Conservation (phyloP, 2,888 invertebrate species). For the Ametastegia equiseti region DNA sequence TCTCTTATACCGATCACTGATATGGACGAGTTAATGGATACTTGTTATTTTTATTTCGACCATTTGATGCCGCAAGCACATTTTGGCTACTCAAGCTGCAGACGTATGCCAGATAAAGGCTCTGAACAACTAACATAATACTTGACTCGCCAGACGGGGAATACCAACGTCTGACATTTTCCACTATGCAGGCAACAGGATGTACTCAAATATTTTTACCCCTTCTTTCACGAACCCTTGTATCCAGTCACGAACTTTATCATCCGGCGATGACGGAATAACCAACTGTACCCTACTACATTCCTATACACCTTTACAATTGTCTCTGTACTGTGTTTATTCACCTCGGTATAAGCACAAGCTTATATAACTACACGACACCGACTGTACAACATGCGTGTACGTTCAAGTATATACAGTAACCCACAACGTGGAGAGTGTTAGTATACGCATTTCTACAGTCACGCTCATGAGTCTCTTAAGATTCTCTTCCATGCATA, state of each 20-base stretch:
- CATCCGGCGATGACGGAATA: neutral
- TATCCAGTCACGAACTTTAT: neutral
- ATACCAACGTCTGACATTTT: conserved; percentile 26
- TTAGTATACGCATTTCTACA: conserved; percentile 20
- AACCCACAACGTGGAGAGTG: conserved; percentile 9
- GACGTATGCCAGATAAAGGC: neutral
- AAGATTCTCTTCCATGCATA: conserved; percentile 9
- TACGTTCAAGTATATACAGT: neutral
- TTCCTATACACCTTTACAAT: neutral
- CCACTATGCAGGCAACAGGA: neutral
- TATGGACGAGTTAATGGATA: neutral
- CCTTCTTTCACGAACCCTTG: neutral
- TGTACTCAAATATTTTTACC: neutral
- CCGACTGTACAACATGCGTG: neutral
- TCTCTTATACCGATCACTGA: neutral
- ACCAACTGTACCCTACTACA: neutral
- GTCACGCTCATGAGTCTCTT: conserved; percentile 31
- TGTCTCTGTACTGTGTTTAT: neutral
- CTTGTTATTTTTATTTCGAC: neutral
- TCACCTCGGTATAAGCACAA: conserved; percentile 6
- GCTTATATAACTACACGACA: conserved; percentile 43
- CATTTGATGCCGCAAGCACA: neutral
- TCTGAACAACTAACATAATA: neutral
- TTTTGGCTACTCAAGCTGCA: neutral
- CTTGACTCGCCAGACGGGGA: conserved; percentile 11